Conservation (phyloP, 2,113 vertebrate species). For the Puntigrus tetrazona region DNA sequence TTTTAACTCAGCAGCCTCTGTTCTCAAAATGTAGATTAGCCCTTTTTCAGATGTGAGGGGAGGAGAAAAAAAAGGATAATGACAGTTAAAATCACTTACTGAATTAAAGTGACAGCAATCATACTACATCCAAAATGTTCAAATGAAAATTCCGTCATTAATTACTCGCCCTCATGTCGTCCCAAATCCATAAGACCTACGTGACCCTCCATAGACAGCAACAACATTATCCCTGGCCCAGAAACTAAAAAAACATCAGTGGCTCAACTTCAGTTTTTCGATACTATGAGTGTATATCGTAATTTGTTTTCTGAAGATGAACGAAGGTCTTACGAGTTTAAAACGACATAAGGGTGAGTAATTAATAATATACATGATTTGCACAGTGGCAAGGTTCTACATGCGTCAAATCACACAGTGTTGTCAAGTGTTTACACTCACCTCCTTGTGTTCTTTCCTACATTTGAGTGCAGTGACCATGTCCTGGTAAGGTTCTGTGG, state of each 20-base stretch:
- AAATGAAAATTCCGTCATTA: no score
- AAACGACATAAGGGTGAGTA: no score
- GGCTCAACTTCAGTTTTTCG: no score
- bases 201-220: no score
- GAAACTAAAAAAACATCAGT: no score
- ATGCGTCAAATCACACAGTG: background rate
- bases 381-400: background rate
- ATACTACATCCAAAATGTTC: background rate
- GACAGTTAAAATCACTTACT: background rate
- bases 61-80: background rate
- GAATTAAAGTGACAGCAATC: background rate
- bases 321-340: no score
- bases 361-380: background rate
- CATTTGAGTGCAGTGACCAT: constrained; percentile 96
- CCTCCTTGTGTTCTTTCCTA: constrained; percentile 98
- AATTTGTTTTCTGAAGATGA: no score
- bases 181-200: no score
- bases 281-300: no score
- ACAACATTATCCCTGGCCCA: no score
- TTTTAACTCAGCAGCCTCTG: background rate
- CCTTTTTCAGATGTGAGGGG: background rate
- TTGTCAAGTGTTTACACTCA: constrained; percentile 64
- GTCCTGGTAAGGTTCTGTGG: constrained; percentile 94
- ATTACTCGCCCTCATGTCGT: no score
- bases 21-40: background rate